Percentiles rank a stretch among this genome's conserved stretches.
These are phyloP conservation scores for Asteroscopus sphinx DNA, from an alignment of 2,888 invertebrate genomes.

Conservation along the genomic window DNA sequence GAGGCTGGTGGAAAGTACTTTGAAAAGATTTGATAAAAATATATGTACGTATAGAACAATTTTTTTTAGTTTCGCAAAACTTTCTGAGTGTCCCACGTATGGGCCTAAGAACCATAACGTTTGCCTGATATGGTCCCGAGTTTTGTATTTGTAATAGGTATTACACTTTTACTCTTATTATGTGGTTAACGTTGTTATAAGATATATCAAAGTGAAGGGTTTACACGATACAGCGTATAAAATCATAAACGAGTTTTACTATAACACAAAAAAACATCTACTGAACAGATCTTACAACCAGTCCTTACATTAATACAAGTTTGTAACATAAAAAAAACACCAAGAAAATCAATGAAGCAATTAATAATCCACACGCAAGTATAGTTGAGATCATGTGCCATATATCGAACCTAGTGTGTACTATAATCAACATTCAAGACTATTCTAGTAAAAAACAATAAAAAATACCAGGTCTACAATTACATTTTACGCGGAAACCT, in stretches of 20 bases:
- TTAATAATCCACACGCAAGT: conserved; percentile 72
- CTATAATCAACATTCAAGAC: conserved; percentile 42
- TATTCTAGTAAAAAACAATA: conserved; percentile 31
- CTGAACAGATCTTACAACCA: conserved; percentile 34
- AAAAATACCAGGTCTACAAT: conserved; percentile 20
- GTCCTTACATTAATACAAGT: conserved; percentile 31
- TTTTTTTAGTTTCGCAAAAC: no score
- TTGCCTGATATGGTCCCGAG: no score
- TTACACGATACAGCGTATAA: conserved; percentile 1
- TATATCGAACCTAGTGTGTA: conserved; percentile 36
- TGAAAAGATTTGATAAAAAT: no score
- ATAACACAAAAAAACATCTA: no score
- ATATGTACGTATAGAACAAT: no score
- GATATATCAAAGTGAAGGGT: no score
- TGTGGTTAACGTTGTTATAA: no score
- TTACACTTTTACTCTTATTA: no score
- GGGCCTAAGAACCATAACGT: no score
- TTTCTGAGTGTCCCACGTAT: no score
- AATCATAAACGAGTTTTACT: conserved; percentile 6
- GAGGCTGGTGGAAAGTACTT: no score
- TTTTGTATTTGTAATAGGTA: no score
- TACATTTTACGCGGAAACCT: conserved; percentile 1
- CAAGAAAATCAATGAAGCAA: conserved; percentile 74
- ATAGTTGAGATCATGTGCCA: conserved; percentile 34
- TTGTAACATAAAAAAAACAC: conserved; percentile 46